phyloP scores from a whole-genome alignment of 1,140 invertebrate species.

The Drosophila setifemur region DNA sequence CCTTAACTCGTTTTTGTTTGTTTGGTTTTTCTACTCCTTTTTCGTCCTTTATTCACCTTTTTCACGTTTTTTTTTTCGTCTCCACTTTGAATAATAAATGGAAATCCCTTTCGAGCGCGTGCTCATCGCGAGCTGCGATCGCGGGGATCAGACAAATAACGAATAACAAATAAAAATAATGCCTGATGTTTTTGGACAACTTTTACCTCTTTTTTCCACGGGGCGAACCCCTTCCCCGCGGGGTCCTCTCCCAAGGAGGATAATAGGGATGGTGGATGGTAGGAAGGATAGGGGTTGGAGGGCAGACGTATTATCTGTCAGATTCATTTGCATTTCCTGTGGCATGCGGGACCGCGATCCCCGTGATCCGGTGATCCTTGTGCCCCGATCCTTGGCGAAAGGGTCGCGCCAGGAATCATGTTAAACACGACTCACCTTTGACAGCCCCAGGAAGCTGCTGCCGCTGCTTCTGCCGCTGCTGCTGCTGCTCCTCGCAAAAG shows the following conservation, averaged over 20 bases:
- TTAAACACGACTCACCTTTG: conserved; percentile 70
- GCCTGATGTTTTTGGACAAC: conserved; percentile 70
- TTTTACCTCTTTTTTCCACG: conserved; percentile 71
- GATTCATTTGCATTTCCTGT: conserved; percentile 79
- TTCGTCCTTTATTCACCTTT: not conserved
- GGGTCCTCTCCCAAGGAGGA: too few species aligned
- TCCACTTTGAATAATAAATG: conserved; percentile 19
- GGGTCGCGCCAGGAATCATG: conserved; percentile 66
- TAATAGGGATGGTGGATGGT: conserved; percentile 26
- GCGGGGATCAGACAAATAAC: conserved; percentile 32
- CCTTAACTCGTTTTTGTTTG: too few species aligned
- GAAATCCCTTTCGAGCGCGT: conserved; percentile 21
- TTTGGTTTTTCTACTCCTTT: too few species aligned
- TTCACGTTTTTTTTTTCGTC: not conserved
- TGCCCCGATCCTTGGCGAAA: conserved; percentile 30
- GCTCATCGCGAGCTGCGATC: conserved; percentile 38
- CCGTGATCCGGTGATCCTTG: too few species aligned
- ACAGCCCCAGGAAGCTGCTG: conserved; percentile 36
- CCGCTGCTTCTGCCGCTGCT: conserved; percentile 4
- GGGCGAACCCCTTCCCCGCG: conserved; percentile 50
- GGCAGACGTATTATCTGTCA: conserved; percentile 57
- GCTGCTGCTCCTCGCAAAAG: conserved; percentile 9
- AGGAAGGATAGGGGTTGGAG: too few species aligned
- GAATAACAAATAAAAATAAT: too few species aligned
- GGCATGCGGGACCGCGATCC: conserved; percentile 32